phyloP scores from a whole-genome alignment of 2,113 vertebrate species.

The Caretta caretta region DNA sequence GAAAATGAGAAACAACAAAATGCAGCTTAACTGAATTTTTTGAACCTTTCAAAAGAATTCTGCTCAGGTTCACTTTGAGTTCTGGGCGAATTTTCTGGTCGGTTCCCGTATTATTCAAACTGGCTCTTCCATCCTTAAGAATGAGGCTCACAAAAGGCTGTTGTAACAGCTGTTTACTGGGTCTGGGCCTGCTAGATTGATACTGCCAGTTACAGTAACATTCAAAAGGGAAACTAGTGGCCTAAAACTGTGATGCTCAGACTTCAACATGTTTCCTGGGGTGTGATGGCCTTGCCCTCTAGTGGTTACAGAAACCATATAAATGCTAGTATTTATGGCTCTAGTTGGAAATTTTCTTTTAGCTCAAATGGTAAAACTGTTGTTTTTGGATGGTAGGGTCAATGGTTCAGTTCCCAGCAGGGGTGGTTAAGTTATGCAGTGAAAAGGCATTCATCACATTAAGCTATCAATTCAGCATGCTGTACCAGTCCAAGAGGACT shows the following conservation, averaged over 20 bases:
- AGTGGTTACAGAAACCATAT: not conserved
- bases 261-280: not conserved
- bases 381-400: not conserved
- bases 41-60: not conserved
- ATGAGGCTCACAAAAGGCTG: not conserved
- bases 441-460: conserved; percentile 20
- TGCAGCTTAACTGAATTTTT: not conserved
- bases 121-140: not conserved
- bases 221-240: not conserved
- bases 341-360: conserved; percentile 4
- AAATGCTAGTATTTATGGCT: not conserved
- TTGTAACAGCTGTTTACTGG: not conserved
- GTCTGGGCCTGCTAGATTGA: not conserved
- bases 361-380: not conserved
- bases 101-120: not conserved
- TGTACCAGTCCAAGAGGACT: not conserved
- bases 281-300: not conserved
- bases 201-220: not conserved
- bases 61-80: not conserved
- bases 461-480: not conserved
- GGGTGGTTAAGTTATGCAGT: not conserved
- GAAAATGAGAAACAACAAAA: not conserved
- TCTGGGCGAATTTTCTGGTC: not conserved
- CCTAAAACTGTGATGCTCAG: not conserved
- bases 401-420: conserved; percentile 8